A percentile compares a stretch with the other conserved stretches of the same genome.
Conservation (phyloP, 64 coral and sea anemone genomes). For the Porites australiensis region DNA sequence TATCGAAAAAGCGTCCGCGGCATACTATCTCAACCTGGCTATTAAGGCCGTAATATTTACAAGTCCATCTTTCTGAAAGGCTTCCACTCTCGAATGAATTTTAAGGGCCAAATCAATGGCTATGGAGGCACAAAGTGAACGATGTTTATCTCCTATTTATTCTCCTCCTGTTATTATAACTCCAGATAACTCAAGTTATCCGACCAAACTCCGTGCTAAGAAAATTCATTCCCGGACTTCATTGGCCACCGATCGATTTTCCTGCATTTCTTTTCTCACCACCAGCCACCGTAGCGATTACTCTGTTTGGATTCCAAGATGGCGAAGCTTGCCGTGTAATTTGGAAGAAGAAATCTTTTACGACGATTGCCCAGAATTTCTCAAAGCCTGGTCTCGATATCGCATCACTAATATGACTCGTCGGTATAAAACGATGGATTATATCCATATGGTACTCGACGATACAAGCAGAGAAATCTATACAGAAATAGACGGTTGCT, state of each 20-base stretch:
- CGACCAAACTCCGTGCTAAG: slow-evolving; percentile 72
- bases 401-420: slow-evolving; percentile 90
- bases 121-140: slow-evolving; percentile 10
- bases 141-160: slow-evolving; percentile 44
- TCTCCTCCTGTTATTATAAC: slow-evolving; percentile 89
- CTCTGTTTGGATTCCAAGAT: slow-evolving; percentile 75
- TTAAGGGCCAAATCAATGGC: neutral
- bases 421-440: slow-evolving; percentile 97
- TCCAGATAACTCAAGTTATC: slow-evolving; percentile 65
- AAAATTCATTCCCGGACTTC: slow-evolving; percentile 84
- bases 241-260: slow-evolving; percentile 85
- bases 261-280: slow-evolving; percentile 90
- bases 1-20: neutral
- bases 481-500: slow-evolving; percentile 42
- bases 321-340: slow-evolving; percentile 89
- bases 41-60: slow-evolving; percentile 19
- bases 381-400: slow-evolving; percentile 94
- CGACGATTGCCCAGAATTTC: slow-evolving; percentile 91
- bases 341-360: slow-evolving; percentile 92
- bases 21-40: neutral
- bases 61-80: neutral
- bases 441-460: slow-evolving; percentile 94
- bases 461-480: slow-evolving; percentile 57
- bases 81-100: neutral
- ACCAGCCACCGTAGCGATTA: slow-evolving; percentile 45